These are phyloP conservation scores for Ciconia maguari DNA, from an alignment of 2,113 vertebrate species.

Conservation along the genomic window DNA sequence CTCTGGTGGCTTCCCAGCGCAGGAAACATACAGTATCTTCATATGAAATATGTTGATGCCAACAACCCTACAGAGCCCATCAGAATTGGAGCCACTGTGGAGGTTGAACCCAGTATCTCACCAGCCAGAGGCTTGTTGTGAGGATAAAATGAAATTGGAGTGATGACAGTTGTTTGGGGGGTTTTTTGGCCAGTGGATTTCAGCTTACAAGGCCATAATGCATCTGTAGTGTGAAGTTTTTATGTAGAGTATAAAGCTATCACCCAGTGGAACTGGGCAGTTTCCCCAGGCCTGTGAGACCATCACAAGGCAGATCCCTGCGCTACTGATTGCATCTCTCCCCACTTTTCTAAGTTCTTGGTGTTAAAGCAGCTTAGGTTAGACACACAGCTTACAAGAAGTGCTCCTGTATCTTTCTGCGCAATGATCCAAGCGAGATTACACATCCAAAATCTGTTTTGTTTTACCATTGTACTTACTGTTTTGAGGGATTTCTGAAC, in stretches of 20 bases:
- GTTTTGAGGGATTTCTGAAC: neutral
- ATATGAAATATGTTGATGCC: neutral
- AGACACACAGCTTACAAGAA: neutral
- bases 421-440: neutral
- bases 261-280: neutral
- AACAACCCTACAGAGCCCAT: neutral
- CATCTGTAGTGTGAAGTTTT: neutral
- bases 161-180: neutral
- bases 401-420: neutral
- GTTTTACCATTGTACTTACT: accelerated
- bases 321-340: neutral
- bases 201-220: neutral
- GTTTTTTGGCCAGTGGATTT: neutral
- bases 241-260: neutral
- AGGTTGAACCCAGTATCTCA: neutral
- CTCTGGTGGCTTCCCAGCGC: neutral
- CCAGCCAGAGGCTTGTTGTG: neutral
- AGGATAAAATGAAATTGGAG: neutral
- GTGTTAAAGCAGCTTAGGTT: neutral
- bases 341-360: neutral
- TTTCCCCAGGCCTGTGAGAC: neutral
- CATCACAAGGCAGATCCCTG: neutral
- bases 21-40: neutral
- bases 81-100: neutral
- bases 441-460: neutral